These are phyloP conservation scores for Pinna nobilis DNA, from an alignment of 1,140 invertebrate species.

Conservation along the genomic window DNA sequence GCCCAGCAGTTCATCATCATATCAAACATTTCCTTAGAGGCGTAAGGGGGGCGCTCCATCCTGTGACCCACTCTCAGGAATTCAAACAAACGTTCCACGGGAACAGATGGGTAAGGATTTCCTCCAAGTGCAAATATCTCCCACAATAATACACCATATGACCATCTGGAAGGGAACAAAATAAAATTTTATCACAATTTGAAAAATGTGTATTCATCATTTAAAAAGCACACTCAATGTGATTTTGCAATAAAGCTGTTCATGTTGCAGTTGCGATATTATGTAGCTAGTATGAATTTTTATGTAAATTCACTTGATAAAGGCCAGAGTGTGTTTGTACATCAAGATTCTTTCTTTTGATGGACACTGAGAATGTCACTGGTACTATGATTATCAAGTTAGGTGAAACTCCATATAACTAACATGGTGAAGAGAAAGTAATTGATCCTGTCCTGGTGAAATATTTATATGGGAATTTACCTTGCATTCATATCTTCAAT, in stretches of 20 bases:
- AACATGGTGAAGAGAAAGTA: background rate
- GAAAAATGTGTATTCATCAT: too few species aligned
- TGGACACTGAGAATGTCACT: background rate
- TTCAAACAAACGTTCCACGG: slow-evolving; percentile 87
- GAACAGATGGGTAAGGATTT: slow-evolving; percentile 77
- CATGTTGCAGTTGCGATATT: too few species aligned
- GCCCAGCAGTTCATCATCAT: slow-evolving; percentile 94
- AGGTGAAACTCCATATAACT: background rate
- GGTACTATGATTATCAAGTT: background rate
- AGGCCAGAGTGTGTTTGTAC: too few species aligned
- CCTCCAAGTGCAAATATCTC: slow-evolving; percentile 79
- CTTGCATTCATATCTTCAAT: too few species aligned
- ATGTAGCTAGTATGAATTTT: too few species aligned
- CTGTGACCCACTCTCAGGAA: slow-evolving; percentile 90
- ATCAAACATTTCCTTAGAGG: slow-evolving; percentile 88
- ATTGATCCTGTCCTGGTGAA: too few species aligned
- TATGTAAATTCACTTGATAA: too few species aligned
- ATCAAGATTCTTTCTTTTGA: background rate
- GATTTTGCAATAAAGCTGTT: too few species aligned
- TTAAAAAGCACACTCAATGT: too few species aligned
- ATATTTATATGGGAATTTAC: too few species aligned
- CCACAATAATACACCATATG: slow-evolving; percentile 77
- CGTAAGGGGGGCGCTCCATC: slow-evolving; percentile 95
- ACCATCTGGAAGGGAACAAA: slow-evolving; percentile 73
- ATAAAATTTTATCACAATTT: too few species aligned